Percentiles rank a stretch among this genome's conserved stretches.
These are phyloP conservation scores for Drosophila kanekoi DNA, from an alignment of 2,888 invertebrate species.

Conservation along the genomic window DNA sequence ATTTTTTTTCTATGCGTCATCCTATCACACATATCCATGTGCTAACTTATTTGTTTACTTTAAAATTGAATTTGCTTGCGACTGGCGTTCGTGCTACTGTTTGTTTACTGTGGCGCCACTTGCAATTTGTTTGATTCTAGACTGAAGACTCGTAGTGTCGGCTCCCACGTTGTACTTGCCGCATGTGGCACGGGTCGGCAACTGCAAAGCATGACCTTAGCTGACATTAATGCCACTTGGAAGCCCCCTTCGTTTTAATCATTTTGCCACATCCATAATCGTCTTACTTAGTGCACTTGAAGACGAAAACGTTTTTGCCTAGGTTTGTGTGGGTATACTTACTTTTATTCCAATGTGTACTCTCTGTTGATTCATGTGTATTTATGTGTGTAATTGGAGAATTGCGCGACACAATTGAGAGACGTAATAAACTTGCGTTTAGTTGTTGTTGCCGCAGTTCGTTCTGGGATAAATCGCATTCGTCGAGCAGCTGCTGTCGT, in stretches of 20 bases:
- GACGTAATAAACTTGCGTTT: slow-evolving; percentile 18
- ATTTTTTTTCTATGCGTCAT: slow-evolving; percentile 35
- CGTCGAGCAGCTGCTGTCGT: slow-evolving; percentile 51
- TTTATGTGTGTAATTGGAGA: slow-evolving; percentile 24
- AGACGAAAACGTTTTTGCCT: too few relatives aligned
- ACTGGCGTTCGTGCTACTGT: slow-evolving; percentile 39
- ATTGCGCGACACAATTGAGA: slow-evolving; percentile 25
- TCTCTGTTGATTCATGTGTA: slow-evolving; percentile 11
- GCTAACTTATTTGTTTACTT: slow-evolving; percentile 36
- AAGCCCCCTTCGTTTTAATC: slow-evolving; percentile 26
- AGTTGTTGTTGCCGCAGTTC: neutral
- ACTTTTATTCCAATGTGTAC: neutral
- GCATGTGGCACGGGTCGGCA: slow-evolving; percentile 25
- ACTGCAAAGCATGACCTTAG: slow-evolving; percentile 46
- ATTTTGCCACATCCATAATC: slow-evolving; percentile 31
- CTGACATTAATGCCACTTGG: slow-evolving; percentile 32
- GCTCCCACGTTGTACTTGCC: slow-evolving; percentile 20
- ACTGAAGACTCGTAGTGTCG: neutral
- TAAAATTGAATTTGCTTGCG: slow-evolving; percentile 27
- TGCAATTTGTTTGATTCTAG: slow-evolving; percentile 7
- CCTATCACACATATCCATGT: neutral
- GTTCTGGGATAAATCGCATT: slow-evolving; percentile 18
- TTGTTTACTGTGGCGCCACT: slow-evolving; percentile 48
- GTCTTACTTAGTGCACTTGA: slow-evolving; percentile 6
- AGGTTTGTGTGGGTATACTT: neutral